Evolutionary conservation across 2,113 vertebrate species (phyloP).

Genomic region (Neolamprologus fasciatus): DNA sequence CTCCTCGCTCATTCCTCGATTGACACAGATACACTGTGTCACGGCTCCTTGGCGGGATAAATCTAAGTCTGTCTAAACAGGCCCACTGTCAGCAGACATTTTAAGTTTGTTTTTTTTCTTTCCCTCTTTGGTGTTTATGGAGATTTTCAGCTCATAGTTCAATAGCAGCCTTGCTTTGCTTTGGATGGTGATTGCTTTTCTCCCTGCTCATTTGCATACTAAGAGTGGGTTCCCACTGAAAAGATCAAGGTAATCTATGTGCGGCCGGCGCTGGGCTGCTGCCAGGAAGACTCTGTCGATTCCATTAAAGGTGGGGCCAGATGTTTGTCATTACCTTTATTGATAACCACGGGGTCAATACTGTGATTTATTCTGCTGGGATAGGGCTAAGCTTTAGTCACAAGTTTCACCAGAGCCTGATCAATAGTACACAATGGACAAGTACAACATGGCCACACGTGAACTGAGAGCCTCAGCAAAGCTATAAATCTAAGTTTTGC

Average conservation of each 20-base stretch:
- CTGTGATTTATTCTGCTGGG: slow-evolving; percentile 74
- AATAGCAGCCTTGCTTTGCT: slow-evolving; percentile 34
- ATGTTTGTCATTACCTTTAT: slow-evolving; percentile 79
- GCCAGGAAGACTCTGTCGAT: slow-evolving; percentile 71
- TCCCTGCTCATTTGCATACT: slow-evolving; percentile 56
- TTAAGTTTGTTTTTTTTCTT: slow-evolving; percentile 17
- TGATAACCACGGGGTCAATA: slow-evolving; percentile 74
- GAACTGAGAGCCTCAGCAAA: slow-evolving; percentile 51
- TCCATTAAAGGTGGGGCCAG: slow-evolving; percentile 74
- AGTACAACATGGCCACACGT: slow-evolving; percentile 62
- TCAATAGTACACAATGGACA: slow-evolving; percentile 73
- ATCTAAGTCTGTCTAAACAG: slow-evolving; percentile 38
- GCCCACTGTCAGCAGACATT: slow-evolving; percentile 54
- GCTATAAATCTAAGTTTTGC: slow-evolving; percentile 42
- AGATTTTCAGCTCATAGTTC: slow-evolving; percentile 42
- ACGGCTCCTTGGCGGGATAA: slow-evolving; percentile 42
- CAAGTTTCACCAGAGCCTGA: slow-evolving; percentile 66
- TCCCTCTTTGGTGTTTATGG: slow-evolving; percentile 43
- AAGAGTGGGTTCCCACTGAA: slow-evolving; percentile 59
- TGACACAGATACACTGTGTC: slow-evolving; percentile 62
- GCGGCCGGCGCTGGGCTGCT: slow-evolving; percentile 44
- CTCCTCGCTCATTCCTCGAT: slow-evolving; percentile 56
- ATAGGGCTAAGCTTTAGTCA: slow-evolving; percentile 73
- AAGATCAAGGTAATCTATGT: slow-evolving; percentile 72
- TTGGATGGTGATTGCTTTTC: slow-evolving; percentile 43